Conservation (phyloP, 2,888 invertebrate species). For the Chrysolina americana region DNA sequence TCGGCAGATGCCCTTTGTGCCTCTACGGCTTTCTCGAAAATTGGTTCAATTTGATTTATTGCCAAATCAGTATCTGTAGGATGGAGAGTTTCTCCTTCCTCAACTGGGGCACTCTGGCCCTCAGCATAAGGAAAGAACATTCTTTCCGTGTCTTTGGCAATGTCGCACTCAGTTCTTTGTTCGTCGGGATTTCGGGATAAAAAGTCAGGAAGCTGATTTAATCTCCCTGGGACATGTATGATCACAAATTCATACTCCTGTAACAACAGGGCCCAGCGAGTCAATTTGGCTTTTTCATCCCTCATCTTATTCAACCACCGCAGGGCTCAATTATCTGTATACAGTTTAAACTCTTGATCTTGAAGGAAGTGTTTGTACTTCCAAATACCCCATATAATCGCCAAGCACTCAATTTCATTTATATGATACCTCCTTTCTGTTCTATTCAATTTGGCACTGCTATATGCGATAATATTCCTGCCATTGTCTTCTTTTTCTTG, state of each 20-base stretch:
- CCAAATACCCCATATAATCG: conserved; percentile 22
- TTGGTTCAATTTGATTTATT: too few species aligned
- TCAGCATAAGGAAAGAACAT: too few species aligned
- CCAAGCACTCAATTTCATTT: conserved; percentile 48
- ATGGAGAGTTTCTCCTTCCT: too few species aligned
- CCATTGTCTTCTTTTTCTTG: conserved; percentile 5
- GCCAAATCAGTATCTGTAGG: too few species aligned
- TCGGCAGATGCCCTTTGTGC: too few species aligned
- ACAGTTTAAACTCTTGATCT: conserved; percentile 22
- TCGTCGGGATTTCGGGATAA: conserved; percentile 34
- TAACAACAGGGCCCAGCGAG: conserved; percentile 45
- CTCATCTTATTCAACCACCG: conserved; percentile 39
- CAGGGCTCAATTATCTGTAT: too few species aligned
- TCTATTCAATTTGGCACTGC: conserved; percentile 29
- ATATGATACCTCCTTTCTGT: conserved; percentile 35
- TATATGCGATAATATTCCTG: conserved; percentile 38
- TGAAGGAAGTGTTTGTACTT: conserved; percentile 42
- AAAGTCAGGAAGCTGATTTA: conserved; percentile 48
- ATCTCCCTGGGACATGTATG: conserved; percentile 50
- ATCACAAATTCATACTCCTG: conserved; percentile 48
- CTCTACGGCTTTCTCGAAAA: too few species aligned
- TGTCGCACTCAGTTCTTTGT: too few species aligned
- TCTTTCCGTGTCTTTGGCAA: too few species aligned
- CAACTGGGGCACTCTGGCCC: too few species aligned
- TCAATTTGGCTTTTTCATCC: conserved; percentile 42